Evolutionary conservation across 2,113 vertebrate species (phyloP).

Genomic region (Melanocharis versteri): DNA sequence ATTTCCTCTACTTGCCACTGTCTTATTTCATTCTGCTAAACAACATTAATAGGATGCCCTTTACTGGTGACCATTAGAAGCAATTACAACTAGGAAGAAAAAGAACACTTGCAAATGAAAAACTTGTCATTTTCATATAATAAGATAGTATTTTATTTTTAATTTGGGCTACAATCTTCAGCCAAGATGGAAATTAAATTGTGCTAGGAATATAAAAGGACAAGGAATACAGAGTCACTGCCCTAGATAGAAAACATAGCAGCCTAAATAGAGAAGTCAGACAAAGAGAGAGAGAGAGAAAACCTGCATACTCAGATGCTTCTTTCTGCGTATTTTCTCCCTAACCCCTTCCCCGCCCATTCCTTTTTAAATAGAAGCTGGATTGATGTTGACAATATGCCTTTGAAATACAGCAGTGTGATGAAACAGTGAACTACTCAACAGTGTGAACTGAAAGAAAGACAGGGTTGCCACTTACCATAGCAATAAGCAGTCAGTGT

Average conservation of each 20-base stretch:
- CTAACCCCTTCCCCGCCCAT: background rate
- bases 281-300: background rate
- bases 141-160: slow-evolving; percentile 6
- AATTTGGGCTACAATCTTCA: background rate
- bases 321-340: background rate
- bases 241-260: background rate
- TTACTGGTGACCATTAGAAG: background rate
- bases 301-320: background rate
- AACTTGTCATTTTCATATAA: background rate
- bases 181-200: background rate
- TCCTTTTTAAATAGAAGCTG: background rate
- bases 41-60: background rate
- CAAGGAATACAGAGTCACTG: background rate
- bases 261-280: background rate
- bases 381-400: slow-evolving; percentile 2
- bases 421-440: background rate
- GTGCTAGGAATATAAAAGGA: background rate
- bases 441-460: background rate
- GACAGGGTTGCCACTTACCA: background rate
- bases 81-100: background rate
- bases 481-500: background rate
- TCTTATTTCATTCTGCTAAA: background rate
- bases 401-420: slow-evolving; percentile 1
- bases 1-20: background rate
- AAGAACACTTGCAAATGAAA: background rate